A percentile compares a stretch with the other conserved stretches of the same genome.
Evolutionary conservation across 2,113 vertebrate species (phyloP).

Genomic region (Tupaia chinensis): DNA sequence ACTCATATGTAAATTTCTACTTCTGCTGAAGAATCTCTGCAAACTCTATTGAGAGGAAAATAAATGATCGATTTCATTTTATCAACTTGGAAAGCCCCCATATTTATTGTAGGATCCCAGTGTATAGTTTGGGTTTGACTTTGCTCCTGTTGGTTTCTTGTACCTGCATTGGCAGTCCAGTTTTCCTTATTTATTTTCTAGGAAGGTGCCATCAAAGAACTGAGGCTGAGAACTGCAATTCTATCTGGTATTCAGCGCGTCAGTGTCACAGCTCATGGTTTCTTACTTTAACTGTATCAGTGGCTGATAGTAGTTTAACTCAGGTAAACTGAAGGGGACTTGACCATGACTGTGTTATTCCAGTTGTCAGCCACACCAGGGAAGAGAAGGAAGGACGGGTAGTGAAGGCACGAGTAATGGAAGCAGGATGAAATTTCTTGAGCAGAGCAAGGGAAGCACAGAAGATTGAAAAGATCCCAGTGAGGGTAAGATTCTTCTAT

Average conservation of each 20-base stretch:
- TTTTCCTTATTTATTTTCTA: background rate
- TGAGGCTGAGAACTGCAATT: background rate
- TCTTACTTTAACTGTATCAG: background rate
- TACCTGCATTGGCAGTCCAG: background rate
- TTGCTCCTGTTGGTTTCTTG: background rate
- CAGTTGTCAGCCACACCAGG: background rate
- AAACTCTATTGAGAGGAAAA: background rate
- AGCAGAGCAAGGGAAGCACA: accelerated
- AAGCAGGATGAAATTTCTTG: background rate
- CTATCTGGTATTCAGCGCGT: background rate
- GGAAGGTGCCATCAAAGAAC: background rate
- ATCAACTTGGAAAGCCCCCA: background rate
- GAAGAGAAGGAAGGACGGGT: background rate
- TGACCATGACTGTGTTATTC: background rate
- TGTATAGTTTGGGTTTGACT: background rate
- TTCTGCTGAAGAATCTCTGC: background rate
- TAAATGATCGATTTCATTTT: background rate
- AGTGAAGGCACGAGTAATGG: background rate
- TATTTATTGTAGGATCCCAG: background rate
- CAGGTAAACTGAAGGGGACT: background rate
- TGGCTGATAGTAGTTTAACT: background rate
- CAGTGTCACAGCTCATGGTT: background rate
- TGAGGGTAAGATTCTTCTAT: background rate
- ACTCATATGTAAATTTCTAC: background rate
- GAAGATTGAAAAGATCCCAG: background rate